Evolutionary conservation across 2,888 invertebrate species (phyloP), one percentile per base, ranked within the genome.

Genomic region (Athalia circularis): DNA sequence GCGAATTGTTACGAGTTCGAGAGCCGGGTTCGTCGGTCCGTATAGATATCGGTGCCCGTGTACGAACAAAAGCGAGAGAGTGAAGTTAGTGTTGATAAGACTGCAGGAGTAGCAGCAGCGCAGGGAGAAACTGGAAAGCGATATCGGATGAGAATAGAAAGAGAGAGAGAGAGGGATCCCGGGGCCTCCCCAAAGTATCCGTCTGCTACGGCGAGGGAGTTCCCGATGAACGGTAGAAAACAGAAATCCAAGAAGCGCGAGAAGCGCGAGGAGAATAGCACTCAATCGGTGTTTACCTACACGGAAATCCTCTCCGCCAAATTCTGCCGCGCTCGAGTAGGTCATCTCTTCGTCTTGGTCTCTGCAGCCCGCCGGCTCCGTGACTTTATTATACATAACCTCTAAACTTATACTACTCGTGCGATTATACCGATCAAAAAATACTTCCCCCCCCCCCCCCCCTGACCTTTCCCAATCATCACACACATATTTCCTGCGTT

Each of bases 291-390:
- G 89, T 90, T 90, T 90, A 87, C 89, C 85, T 89, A 90, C 90
- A 90, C 89, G 89, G 87, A 90, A 90, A 90, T 90, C 89, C 90
- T 90, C 88, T 90, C 87, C 87, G 88, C 86, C 88, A 87, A 87
- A 90, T 90, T 89, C 88, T 88, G 86, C 82, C 83, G 29, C 29
- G 85, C 84, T 84, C 79, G 78, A 83, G 80, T 88, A 88, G 87
- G 84, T 83, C 83, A 83, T 85, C 83, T 86, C 86, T 87, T 86
- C 85, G 84, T 86, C 84, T 83, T 77, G 48, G 54, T 45, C 61
- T 80, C 78, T 79, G 78, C 80, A 29, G 29, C 78, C 74, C 68
- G 7, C 45, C 7, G 8, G n/a, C 52, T 79, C 78, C 79, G 77
- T 79, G 79, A 79, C 78, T 80, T 79, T 15, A 29, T 29, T 29